phyloP scores from a whole-genome alignment of 2,888 invertebrate species.

The Dermolepida albohirtum region DNA sequence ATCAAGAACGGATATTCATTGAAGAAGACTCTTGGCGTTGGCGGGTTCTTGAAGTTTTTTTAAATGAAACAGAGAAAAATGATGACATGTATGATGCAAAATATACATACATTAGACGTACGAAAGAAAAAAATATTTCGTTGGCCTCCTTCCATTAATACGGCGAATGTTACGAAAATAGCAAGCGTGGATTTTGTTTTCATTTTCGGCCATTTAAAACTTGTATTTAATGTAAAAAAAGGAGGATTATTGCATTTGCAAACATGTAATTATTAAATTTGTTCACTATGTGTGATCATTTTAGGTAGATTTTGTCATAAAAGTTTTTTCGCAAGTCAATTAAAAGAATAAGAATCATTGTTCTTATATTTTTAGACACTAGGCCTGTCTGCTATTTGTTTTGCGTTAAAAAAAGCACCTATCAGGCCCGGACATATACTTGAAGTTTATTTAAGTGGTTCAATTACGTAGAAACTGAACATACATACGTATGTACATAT shows the following conservation, averaged over 20 bases:
- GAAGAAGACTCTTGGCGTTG: constrained; percentile 9
- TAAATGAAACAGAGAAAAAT: constrained; percentile 1
- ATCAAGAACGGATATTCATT: constrained; percentile 2
- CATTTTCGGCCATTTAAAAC: constrained; percentile 11
- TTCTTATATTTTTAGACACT: constrained; percentile 33
- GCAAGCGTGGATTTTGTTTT: constrained; percentile 16
- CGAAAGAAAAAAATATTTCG: background rate
- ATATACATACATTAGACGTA: background rate
- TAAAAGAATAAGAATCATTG: constrained; percentile 12
- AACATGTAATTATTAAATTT: background rate
- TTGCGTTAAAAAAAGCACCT: constrained; percentile 12
- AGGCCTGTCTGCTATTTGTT: constrained; percentile 9
- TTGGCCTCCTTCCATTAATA: constrained; percentile 32
- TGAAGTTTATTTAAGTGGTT: constrained; percentile 36
- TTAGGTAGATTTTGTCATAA: background rate
- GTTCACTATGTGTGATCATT: background rate
- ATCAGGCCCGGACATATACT: constrained; percentile 8
- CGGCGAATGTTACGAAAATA: constrained; percentile 13
- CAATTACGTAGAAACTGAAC: constrained; percentile 13
- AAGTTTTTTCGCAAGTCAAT: background rate
- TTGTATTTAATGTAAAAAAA: too few relatives aligned
- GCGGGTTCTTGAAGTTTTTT: background rate
- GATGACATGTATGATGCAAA: constrained; percentile 8
- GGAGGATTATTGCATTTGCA: constrained; percentile 1
- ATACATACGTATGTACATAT: constrained; percentile 2